Percentiles rank a stretch among this genome's conserved stretches.
phyloP scores from a whole-genome alignment of 2,113 vertebrate species.

The Aegotheles bennettii region DNA sequence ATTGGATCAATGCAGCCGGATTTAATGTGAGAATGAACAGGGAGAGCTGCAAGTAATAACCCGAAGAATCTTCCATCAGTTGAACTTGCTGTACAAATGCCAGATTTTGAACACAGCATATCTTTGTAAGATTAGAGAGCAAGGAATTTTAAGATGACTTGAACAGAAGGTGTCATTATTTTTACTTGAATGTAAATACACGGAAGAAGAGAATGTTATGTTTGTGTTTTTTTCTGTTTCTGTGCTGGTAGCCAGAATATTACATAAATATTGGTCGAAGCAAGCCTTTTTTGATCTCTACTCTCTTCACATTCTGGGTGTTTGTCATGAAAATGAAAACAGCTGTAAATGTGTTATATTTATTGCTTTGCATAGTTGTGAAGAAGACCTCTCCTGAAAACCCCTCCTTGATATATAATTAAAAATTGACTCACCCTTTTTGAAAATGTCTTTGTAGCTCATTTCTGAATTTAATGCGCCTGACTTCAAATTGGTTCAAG shows the following conservation, averaged over 20 bases:
- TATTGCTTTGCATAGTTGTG: not conserved
- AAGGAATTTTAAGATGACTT: not conserved
- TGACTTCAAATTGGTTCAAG: conserved; percentile 1
- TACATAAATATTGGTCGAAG: not conserved
- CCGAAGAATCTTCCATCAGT: not conserved
- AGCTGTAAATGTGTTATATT: not conserved
- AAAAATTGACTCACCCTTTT: conserved; percentile 10
- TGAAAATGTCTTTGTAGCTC: conserved; percentile 13
- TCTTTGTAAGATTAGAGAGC: not conserved
- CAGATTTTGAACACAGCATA: not conserved
- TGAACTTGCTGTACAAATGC: not conserved
- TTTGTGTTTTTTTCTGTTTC: not conserved
- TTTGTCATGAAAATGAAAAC: not conserved
- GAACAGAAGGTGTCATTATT: not conserved
- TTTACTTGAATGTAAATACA: not conserved
- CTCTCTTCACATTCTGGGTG: not conserved
- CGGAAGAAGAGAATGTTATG: not conserved
- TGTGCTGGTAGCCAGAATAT: not conserved
- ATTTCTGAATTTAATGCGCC: not conserved
- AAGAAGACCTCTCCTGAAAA: not conserved
- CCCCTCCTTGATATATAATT: not conserved
- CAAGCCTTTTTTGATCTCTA: not conserved
- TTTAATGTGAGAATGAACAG: not conserved
- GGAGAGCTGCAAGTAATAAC: not conserved
- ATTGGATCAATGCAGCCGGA: not conserved